Percentiles rank a stretch among this genome's conserved stretches.
These are phyloP conservation scores for Salvelinus fontinalis DNA, from an alignment of 2,113 vertebrate genomes.

Conservation along the genomic window DNA sequence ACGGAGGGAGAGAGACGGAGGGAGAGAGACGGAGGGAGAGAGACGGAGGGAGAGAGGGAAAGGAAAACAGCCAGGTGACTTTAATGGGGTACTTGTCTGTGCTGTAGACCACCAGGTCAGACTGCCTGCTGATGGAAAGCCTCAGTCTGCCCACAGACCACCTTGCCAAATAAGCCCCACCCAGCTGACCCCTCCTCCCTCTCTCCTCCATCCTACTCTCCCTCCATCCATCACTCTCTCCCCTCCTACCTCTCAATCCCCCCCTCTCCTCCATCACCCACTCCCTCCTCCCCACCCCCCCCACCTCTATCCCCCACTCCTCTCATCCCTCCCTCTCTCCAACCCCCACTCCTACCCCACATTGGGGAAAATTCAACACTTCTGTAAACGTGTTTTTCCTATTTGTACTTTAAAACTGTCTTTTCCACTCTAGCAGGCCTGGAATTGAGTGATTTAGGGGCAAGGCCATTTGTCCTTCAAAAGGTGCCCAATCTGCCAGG, in stretches of 20 bases:
- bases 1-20: too few species aligned
- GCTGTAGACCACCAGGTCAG: conserved; percentile 58
- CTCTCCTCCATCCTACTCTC: conserved; percentile 40
- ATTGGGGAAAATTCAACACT: not conserved
- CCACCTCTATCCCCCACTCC: too few species aligned
- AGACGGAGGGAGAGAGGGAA: not conserved
- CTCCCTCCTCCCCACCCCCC: not conserved
- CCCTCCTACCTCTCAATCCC: not conserved
- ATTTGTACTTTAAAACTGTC: too few species aligned
- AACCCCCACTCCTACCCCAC: too few species aligned
- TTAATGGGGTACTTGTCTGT: conserved; percentile 46
- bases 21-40: too few species aligned
- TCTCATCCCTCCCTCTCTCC: not conserved
- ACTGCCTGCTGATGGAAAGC: conserved; percentile 51
- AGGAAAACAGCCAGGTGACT: conserved; percentile 38
- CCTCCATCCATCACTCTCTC: conserved; percentile 30
- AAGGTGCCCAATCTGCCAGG: not conserved
- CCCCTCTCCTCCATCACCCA: not conserved
- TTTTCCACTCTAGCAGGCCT: not conserved
- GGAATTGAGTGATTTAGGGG: not conserved
- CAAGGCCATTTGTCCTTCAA: conserved; percentile 52
- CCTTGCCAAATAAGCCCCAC: too few species aligned
- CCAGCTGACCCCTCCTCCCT: conserved; percentile 29
- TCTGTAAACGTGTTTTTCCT: not conserved
- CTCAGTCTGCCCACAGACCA: not conserved